Conservation (phyloP, 1,140 invertebrate genomes). For the Brachionus asplanchnoidis region DNA sequence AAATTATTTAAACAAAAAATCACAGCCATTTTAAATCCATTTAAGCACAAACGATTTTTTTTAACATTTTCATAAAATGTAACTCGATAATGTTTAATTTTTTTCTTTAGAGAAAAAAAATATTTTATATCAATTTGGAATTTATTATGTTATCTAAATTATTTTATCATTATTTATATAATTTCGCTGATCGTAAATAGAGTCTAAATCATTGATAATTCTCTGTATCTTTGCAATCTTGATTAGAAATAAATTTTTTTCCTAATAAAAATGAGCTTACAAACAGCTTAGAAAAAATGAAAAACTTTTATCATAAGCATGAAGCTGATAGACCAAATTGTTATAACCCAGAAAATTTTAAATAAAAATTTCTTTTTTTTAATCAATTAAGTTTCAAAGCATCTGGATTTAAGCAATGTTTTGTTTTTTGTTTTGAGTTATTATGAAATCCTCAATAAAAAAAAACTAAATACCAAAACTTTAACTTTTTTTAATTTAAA, state of each 20-base stretch:
- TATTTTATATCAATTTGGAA: not conserved
- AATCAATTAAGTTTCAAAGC: not conserved
- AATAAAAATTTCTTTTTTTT: not conserved
- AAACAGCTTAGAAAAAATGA: not conserved
- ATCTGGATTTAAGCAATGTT: not conserved
- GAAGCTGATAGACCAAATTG: not conserved
- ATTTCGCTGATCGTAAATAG: not conserved
- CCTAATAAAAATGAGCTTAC: no score
- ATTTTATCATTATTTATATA: not conserved
- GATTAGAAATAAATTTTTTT: not conserved
- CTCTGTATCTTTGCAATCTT: not conserved
- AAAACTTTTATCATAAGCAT: no score
- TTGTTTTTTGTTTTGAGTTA: not conserved
- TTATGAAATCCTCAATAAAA: not conserved
- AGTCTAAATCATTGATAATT: not conserved
- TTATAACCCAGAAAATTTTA: not conserved
- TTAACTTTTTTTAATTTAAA: not conserved
- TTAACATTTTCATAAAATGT: not conserved
- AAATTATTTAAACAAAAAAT: not conserved
- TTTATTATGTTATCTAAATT: conserved; percentile 1
- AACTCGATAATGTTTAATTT: not conserved
- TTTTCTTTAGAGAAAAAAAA: not conserved
- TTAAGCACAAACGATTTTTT: not conserved
- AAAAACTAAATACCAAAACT: not conserved
- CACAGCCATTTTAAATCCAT: not conserved